Base-by-base conservation (phyloP, 2,113 vertebrate species). In the Felis chaus region DNA sequence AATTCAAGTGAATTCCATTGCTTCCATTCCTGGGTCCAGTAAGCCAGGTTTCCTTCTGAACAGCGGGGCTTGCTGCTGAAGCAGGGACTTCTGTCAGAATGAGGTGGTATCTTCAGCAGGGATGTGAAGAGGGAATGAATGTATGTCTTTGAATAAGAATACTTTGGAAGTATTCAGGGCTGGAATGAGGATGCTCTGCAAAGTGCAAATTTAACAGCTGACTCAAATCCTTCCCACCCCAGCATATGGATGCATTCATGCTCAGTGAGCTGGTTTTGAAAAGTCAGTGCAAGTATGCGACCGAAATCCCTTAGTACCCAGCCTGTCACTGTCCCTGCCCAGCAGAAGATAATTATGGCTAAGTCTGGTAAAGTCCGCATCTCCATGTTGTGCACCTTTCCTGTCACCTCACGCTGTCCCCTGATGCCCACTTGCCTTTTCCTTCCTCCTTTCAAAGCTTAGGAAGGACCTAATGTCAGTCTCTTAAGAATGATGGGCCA, bases 391-490 rank as follows among this genome's bases (percentile, higher is more conserved):
- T 21, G 3, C 0, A 18, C 23, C 41, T 36, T 36, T 15, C 55
- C 94, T 73, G 87, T 73, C 21, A 73, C 53, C 25, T 55, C 2
- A 29, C 33, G 10, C 45, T 21, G 29, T 89, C 4, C 25, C n/a
- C 89, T 63, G 9, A 16, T 57, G 78, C 25, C 61, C 84, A 31
- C n/a, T 71, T 41, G 80, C 36, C 27, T 78, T 57, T 39, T 85
- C 12, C n/a, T 33, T 50, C 33, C 19, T 92, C 57, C 21, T 86
- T 3, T 87, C 45, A 92, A 79, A 63, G 16, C 39, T 71, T 39
- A 89, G 73, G 50, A 92, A 92, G 65, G 45, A 61, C 39, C 19
- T 63, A 78, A 91, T 83, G 90, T 27, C 14, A 91, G 61, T 83
- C 41, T 45, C 45, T 78, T 29, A 63, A 78, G 39, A 84, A 63